phyloP scores from a whole-genome alignment of 1,140 invertebrate species.

The Medauroidea extradentata region DNA sequence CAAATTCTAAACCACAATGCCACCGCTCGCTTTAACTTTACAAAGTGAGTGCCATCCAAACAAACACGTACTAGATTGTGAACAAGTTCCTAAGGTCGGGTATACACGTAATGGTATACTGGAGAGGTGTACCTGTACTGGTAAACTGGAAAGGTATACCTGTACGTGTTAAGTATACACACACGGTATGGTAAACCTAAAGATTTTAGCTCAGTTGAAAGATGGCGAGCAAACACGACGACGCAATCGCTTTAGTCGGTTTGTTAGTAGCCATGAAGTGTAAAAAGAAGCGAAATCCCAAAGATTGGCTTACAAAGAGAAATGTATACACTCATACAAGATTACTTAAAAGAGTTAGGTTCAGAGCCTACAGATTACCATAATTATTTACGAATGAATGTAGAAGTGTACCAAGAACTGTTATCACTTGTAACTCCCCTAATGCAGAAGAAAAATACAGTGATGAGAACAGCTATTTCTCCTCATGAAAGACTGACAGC shows the following conservation, averaged over 20 bases:
- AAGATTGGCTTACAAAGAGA: conserved; percentile 3
- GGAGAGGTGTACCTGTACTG: not conserved
- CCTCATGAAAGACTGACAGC: conserved; percentile 27
- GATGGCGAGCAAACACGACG: conserved; percentile 1
- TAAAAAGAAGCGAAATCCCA: not conserved
- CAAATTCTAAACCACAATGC: too few species aligned
- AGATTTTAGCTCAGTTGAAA: conserved; percentile 1
- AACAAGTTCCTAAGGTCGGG: too few species aligned
- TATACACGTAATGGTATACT: too few species aligned
- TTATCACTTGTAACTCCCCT: conserved; percentile 26
- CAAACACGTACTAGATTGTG: too few species aligned
- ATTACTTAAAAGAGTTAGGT: conserved; percentile 26
- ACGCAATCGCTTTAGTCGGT: conserved; percentile 4
- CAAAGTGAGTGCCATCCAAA: too few species aligned
- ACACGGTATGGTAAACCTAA: not conserved
- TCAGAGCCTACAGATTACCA: conserved; percentile 25
- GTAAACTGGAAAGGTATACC: conserved; percentile 2
- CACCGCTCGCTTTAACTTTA: too few species aligned
- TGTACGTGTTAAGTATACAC: not conserved
- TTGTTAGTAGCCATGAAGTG: conserved; percentile 2
- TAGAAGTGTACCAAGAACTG: conserved; percentile 25
- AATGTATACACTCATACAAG: not conserved
- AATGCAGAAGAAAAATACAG: conserved; percentile 29
- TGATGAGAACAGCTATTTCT: conserved; percentile 28
- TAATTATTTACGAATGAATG: conserved; percentile 21